phyloP scores from a whole-genome alignment of 2,113 vertebrate genomes.

The Taxidea taxus region DNA sequence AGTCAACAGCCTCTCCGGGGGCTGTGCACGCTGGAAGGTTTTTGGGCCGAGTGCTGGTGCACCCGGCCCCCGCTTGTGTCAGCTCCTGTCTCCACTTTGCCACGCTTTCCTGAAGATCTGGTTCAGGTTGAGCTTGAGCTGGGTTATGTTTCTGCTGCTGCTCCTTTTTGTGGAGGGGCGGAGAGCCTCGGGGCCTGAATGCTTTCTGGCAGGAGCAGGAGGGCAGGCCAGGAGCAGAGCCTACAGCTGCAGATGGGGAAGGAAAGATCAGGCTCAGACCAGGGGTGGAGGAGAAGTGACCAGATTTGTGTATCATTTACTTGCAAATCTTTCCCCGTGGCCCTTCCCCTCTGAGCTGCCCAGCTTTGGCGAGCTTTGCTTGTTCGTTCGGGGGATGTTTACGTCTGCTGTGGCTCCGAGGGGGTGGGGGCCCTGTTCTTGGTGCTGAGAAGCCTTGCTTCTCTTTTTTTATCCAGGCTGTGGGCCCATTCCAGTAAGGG shows the following conservation, averaged over 20 bases:
- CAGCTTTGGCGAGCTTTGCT: background rate
- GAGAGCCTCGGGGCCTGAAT: background rate
- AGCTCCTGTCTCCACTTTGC: background rate
- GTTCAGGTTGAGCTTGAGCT: background rate
- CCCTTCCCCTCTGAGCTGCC: background rate
- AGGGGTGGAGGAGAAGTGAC: background rate
- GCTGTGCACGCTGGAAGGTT: accelerated
- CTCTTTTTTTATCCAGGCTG: background rate
- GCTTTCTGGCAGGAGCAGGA: background rate
- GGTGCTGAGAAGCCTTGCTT: background rate
- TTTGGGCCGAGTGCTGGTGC: background rate
- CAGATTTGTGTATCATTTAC: background rate
- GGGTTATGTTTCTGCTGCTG: background rate
- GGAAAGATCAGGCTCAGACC: background rate
- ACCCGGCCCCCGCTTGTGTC: background rate
- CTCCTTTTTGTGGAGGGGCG: background rate
- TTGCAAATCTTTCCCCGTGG: background rate
- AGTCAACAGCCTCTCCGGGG: background rate
- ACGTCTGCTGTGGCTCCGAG: background rate
- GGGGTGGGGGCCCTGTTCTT: background rate
- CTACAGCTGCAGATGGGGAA: background rate
- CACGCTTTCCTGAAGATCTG: background rate
- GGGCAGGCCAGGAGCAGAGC: background rate
- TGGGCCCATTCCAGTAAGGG: background rate
- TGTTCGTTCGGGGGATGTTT: background rate